A percentile compares a stretch with the other conserved stretches of the same genome.
These are phyloP conservation scores for Gavia stellata DNA, from an alignment of 2,113 vertebrate species.

Conservation along the genomic window DNA sequence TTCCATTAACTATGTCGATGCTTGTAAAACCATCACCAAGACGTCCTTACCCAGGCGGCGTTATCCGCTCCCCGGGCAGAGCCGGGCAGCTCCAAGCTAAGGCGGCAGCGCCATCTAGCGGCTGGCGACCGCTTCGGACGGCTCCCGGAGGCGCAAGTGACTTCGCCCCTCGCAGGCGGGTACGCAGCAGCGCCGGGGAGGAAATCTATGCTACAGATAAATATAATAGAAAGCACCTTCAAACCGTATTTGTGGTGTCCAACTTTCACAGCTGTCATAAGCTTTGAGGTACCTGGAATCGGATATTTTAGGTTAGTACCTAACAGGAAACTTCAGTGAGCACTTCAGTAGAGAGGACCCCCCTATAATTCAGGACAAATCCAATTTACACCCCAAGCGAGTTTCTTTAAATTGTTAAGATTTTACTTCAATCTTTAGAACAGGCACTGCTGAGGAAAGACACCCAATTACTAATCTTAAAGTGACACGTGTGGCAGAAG, in stretches of 20 bases:
- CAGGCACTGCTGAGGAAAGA: background rate
- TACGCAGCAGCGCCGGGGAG: too few relatives aligned
- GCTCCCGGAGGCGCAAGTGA: too few relatives aligned
- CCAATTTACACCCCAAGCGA: rapidly evolving
- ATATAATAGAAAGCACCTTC: background rate
- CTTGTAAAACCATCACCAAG: background rate
- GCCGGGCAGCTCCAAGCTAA: background rate
- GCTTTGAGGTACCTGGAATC: background rate
- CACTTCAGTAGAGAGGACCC: background rate
- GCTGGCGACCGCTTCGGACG: too few relatives aligned
- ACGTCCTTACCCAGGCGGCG: too few relatives aligned
- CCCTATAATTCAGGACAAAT: background rate
- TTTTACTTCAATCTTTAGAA: background rate
- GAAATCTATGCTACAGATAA: rapidly evolving
- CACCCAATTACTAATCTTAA: background rate
- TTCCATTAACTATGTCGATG: rapidly evolving
- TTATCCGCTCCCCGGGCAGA: background rate
- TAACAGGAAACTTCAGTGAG: background rate
- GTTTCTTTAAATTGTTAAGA: background rate
- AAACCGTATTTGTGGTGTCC: rapidly evolving
- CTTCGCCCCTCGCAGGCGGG: background rate
- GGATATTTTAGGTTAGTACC: background rate
- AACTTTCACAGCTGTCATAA: background rate
- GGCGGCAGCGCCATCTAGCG: conserved; percentile 63
- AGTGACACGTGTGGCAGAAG: background rate